phyloP scores from a whole-genome alignment of 2,797 vertebrate species.

The Liasis olivaceus region DNA sequence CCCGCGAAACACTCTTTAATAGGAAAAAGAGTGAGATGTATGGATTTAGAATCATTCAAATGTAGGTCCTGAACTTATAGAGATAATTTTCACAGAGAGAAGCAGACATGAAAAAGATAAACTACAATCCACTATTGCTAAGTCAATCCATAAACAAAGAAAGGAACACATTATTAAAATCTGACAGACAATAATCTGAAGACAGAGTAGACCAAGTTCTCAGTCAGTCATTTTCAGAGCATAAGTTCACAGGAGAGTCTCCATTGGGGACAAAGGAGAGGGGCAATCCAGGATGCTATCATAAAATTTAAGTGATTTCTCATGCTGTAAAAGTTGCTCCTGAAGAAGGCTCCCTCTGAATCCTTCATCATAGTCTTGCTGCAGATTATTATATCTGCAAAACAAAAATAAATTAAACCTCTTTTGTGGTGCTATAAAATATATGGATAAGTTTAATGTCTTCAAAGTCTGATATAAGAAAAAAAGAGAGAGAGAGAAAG shows the following conservation, averaged over 20 bases:
- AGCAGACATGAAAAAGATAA: conserved; percentile 1
- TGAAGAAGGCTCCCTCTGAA: conserved; percentile 74
- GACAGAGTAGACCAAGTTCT: neutral
- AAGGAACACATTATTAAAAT: neutral
- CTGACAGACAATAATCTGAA: rapidly evolving
- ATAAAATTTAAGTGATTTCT: conserved; percentile 82
- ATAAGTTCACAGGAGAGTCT: conserved; percentile 74
- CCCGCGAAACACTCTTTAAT: conserved; percentile 4
- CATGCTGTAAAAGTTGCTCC: conserved; percentile 84
- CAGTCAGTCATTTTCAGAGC: neutral
- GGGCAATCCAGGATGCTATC: conserved; percentile 77
- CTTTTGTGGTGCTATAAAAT: neutral
- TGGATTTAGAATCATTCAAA: conserved; percentile 7
- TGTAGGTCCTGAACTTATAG: neutral
- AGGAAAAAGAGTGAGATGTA: rapidly evolving
- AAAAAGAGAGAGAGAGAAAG: neutral
- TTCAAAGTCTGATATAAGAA: neutral
- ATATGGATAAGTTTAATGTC: neutral
- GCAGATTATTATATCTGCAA: conserved; percentile 83
- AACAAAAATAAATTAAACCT: conserved; percentile 11
- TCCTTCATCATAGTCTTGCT: conserved; percentile 72
- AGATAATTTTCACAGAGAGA: neutral
- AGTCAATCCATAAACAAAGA: conserved; percentile 35
- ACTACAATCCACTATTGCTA: conserved; percentile 19
- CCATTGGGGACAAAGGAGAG: conserved; percentile 72